Evolutionary conservation across 2,888 invertebrate genomes (phyloP).

Genomic region (Gonocerus acuteangulatus): DNA sequence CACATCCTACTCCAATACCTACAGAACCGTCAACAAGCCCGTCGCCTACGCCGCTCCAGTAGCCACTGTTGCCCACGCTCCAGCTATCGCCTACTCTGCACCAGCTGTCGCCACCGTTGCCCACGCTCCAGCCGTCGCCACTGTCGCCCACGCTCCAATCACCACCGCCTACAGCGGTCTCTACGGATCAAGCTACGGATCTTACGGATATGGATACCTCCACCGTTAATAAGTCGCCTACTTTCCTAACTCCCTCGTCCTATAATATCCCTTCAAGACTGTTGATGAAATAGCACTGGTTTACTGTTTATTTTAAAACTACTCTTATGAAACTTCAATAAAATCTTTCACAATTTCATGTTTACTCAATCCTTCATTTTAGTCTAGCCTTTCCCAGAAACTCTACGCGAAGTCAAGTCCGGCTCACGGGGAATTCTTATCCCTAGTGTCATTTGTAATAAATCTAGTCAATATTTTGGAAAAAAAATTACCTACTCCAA

Average conservation of each 20-base stretch:
- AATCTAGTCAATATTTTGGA: too few relatives aligned
- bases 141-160: slow-evolving; percentile 20
- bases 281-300: too few relatives aligned
- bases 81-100: not conserved
- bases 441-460: too few relatives aligned
- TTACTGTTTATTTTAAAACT: too few relatives aligned
- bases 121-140: not conserved
- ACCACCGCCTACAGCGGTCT: slow-evolving; percentile 1
- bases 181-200: not conserved
- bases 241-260: slow-evolving; percentile 41
- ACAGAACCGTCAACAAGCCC: slow-evolving; percentile 3
- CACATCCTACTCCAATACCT: slow-evolving; percentile 55
- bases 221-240: slow-evolving; percentile 43
- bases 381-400: too few relatives aligned
- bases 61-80: not conserved
- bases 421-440: too few relatives aligned
- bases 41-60: not conserved
- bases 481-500: too few relatives aligned
- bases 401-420: too few relatives aligned
- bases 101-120: not conserved
- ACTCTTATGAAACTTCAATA: too few relatives aligned
- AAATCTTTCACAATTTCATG: too few relatives aligned
- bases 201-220: slow-evolving; percentile 9
- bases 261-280: slow-evolving; percentile 34
- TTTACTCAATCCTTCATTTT: too few relatives aligned